Base-by-base conservation (phyloP, 1,140 invertebrate genomes). In the Oncopeltus fasciatus region DNA sequence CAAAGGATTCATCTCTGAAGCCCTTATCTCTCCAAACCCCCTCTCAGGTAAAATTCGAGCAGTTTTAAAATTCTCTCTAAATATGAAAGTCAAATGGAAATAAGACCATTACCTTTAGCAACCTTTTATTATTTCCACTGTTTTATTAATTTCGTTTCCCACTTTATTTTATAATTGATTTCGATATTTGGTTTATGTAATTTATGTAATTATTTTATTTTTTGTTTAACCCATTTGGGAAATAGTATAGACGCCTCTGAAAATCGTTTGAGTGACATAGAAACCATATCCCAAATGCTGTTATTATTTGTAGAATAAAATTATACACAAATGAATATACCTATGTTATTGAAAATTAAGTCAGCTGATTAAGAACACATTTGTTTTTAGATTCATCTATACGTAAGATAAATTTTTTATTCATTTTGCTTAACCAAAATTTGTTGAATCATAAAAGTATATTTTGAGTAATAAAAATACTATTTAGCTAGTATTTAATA, bases 71-170 rank as follows among this genome's bases (percentile, higher is more conserved):
- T 24, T 24, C 49, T 24, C 49, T 53, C 24, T 53, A 53, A 53
- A 53, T 14, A 24, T 24, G n/a, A n/a, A n/a, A 53, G 26, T 53
- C 26, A 20, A 53, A 53, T 53, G 5, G 26, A 53, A 53, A 24
- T 53, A 24, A 53, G 49, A 53, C 49, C 49, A 38, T 53, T 53
- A 53, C 49, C 49, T 26, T 53, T 53, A 53, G 49, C 21, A 14
- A 27, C 49, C 49, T 24, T 26, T 8, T 46, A 20, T 46, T 46
- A 20, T 2, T n/a, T n/a, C n/a, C n/a, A n/a, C n/a, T n/a, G n/a
- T n/a, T n/a, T n/a, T n/a, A n/a, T n/a, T n/a, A n/a, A 38, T 38
- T 8, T 38, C 14, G 5, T 8, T 8, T 38, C 31, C 31, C 14
- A 8, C 31, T 38, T 38, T 5, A 8, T 38, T 38, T 38, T 8